Evolutionary conservation across 2,113 vertebrate species (phyloP).

Genomic region (Tragulus kanchil): DNA sequence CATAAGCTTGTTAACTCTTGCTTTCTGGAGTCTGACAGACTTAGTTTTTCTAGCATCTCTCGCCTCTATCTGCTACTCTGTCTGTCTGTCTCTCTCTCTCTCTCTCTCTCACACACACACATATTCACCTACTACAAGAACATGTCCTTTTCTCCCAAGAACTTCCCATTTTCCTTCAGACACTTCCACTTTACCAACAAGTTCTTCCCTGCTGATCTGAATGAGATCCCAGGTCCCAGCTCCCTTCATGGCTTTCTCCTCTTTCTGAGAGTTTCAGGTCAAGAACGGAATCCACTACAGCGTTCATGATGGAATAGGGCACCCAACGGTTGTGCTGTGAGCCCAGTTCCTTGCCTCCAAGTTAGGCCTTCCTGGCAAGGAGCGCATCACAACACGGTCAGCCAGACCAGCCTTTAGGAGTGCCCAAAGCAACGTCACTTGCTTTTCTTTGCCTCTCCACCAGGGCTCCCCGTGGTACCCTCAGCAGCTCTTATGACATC

Average conservation of each 20-base stretch:
- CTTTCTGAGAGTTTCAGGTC: not conserved
- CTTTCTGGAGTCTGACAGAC: not conserved
- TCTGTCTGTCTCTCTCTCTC: constrained; percentile 45
- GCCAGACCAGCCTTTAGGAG: not conserved
- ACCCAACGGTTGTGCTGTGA: not conserved
- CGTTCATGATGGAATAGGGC: not conserved
- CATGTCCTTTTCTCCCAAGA: constrained; percentile 82
- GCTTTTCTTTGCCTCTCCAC: not conserved
- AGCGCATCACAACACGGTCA: not conserved
- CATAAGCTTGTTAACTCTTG: not conserved
- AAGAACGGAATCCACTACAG: not conserved
- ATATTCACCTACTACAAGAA: not conserved
- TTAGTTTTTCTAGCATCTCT: not conserved
- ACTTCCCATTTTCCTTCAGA: constrained; percentile 74
- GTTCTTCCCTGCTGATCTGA: not conserved
- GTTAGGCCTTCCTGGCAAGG: not conserved
- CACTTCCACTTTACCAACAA: constrained; percentile 72
- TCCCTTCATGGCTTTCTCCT: not conserved
- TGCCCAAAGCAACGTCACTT: not conserved
- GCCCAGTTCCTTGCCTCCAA: not conserved
- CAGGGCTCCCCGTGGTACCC: too few species aligned
- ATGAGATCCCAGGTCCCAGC: not conserved
- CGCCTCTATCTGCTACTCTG: constrained; percentile 51
- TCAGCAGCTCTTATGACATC: not conserved
- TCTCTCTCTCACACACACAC: constrained; percentile 72